A percentile compares a stretch with the other conserved stretches of the same genome.
Conservation (phyloP, 2,888 invertebrate genomes). For the Lithophane socia region DNA sequence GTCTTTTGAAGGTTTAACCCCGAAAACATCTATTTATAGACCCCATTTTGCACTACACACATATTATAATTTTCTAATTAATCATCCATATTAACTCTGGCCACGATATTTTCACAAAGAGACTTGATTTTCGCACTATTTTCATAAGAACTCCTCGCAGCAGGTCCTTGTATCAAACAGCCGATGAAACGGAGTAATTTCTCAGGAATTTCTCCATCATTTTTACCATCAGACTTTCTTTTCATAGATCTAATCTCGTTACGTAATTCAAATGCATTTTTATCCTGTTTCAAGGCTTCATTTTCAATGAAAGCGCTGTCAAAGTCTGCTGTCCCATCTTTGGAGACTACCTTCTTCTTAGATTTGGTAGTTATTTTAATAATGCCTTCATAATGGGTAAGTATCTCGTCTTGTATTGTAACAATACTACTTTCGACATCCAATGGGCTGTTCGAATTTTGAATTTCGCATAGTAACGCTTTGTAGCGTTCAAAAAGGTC, state of each 20-base stretch:
- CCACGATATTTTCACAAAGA: constrained; percentile 17
- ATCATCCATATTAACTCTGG: constrained; percentile 1
- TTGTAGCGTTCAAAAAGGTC: constrained; percentile 45
- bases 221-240: background rate
- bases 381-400: background rate
- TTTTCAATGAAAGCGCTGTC: constrained; percentile 5
- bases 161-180: constrained; percentile 28
- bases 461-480: constrained; percentile 31
- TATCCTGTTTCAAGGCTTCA: constrained; percentile 34
- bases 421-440: constrained; percentile 4
- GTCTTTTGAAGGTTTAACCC: background rate
- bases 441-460: constrained; percentile 12
- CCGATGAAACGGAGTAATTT: constrained; percentile 25
- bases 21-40: too few species aligned
- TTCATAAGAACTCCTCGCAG: background rate
- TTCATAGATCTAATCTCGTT: constrained; percentile 29
- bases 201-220: constrained; percentile 17
- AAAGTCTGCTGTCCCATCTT: constrained; percentile 14
- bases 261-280: constrained; percentile 43
- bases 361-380: constrained; percentile 28
- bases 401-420: constrained; percentile 35
- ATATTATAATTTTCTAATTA: background rate
- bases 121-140: constrained; percentile 15
- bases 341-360: constrained; percentile 39
- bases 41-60: background rate